Evolutionary conservation across 2,888 invertebrate genomes (phyloP).

Genomic region (Horisme vitalbata): DNA sequence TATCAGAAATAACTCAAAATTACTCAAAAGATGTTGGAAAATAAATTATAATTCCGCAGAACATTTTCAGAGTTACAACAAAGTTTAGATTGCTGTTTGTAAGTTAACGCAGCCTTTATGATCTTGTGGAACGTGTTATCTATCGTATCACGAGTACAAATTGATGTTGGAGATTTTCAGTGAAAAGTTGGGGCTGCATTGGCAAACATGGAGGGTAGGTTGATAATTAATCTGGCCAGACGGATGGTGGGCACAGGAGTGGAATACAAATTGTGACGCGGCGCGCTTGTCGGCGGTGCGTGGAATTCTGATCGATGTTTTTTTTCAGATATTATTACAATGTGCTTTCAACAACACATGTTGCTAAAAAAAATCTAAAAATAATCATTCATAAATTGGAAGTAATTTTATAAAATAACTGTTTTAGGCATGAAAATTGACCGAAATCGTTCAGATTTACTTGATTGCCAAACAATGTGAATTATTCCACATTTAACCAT

Average conservation of each 20-base stretch:
- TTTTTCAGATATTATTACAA: conserved; percentile 10
- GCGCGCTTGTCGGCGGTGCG: conserved; percentile 41
- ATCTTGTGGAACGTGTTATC: conserved; percentile 23
- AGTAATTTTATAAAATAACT: too few species aligned
- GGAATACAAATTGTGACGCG: conserved; percentile 72
- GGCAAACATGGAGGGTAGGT: conserved; percentile 72
- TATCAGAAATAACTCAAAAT: conserved; percentile 8
- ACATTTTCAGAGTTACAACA: conserved; percentile 33
- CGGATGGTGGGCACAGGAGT: conserved; percentile 61
- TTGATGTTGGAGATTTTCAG: conserved; percentile 56
- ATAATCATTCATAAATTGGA: not conserved
- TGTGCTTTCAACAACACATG: not conserved
- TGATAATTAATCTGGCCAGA: conserved; percentile 80
- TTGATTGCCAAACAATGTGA: too few species aligned
- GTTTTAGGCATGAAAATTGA: too few species aligned
- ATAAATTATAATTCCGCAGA: conserved; percentile 38
- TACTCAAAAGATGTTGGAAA: conserved; percentile 8
- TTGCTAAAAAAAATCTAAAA: not conserved
- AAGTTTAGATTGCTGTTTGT: conserved; percentile 44
- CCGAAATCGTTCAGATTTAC: too few species aligned
- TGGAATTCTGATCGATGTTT: conserved; percentile 17
- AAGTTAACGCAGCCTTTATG: conserved; percentile 29
- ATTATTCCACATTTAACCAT: too few species aligned
- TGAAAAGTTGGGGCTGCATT: conserved; percentile 72
- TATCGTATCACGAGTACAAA: conserved; percentile 23